Evolutionary conservation across 2,113 vertebrate genomes (phyloP).

Genomic region (Typhlomys cinereus): DNA sequence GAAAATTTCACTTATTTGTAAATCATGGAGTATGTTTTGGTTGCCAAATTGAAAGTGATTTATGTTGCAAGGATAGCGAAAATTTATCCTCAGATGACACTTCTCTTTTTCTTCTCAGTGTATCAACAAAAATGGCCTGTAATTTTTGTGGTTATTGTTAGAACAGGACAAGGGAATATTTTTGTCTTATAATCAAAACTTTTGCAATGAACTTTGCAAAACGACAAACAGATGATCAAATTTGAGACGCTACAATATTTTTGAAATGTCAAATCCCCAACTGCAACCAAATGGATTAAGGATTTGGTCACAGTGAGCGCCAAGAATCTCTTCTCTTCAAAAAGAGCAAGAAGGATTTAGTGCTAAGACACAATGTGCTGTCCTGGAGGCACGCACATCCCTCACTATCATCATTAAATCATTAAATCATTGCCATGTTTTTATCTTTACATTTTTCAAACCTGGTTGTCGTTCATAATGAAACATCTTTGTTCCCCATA

Average conservation of each 20-base stretch:
- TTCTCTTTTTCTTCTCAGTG: not conserved
- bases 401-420: not conserved
- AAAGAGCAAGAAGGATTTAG: not conserved
- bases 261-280: slow-evolving; percentile 19
- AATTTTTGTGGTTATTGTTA: not conserved
- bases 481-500: not conserved
- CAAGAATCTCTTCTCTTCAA: not conserved
- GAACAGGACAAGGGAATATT: not conserved
- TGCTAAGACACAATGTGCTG: not conserved
- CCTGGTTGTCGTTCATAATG: not conserved
- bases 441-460: slow-evolving; percentile 6
- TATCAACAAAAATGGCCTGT: not conserved
- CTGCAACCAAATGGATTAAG: not conserved
- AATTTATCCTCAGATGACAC: not conserved
- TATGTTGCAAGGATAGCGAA: not conserved
- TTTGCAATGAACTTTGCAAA: slow-evolving; percentile 52
- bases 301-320: not conserved
- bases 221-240: slow-evolving; percentile 7
- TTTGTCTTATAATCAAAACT: not conserved
- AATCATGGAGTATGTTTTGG: not conserved
- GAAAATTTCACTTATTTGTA: slow-evolving; percentile 21
- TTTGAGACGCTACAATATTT: slow-evolving; percentile 36
- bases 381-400: not conserved
- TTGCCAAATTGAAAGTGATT: not conserved
- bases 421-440: not conserved